Percentiles rank a stretch among this genome's conserved stretches.
phyloP scores from a whole-genome alignment of 2,797 vertebrate species.

The Varecia variegata region DNA sequence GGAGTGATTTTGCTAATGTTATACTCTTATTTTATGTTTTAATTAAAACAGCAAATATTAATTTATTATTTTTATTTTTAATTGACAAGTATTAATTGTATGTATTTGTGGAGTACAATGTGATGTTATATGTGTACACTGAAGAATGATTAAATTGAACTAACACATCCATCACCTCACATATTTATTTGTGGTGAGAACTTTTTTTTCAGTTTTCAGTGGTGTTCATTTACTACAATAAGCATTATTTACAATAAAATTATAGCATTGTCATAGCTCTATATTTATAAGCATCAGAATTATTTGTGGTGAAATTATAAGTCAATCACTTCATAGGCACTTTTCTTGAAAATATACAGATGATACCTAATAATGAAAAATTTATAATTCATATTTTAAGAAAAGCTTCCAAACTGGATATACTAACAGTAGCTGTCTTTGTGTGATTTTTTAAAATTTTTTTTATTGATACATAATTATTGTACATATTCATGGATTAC shows the following conservation, averaged over 20 bases:
- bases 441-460: not conserved
- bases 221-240: not conserved
- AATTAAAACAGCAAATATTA: not conserved
- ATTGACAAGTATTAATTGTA: not conserved
- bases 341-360: not conserved
- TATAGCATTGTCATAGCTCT: not conserved
- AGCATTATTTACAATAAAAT: not conserved
- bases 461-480: no score
- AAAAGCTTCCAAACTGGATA: not conserved
- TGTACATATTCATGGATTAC: no score
- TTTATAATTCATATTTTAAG: slow-evolving; percentile 25
- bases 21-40: slow-evolving; percentile 24
- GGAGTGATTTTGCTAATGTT: not conserved
- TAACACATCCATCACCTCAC: not conserved
- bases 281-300: not conserved
- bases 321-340: not conserved
- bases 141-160: not conserved
- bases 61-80: not conserved
- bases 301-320: not conserved
- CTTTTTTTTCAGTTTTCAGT: slow-evolving; percentile 20
- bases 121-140: not conserved
- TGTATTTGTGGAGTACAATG: not conserved
- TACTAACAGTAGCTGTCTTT: slow-evolving; percentile 1
- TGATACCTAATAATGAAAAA: not conserved
- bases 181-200: not conserved